Base-by-base conservation (phyloP, 2,113 vertebrate species). In the Himantopus leucocephalus region DNA sequence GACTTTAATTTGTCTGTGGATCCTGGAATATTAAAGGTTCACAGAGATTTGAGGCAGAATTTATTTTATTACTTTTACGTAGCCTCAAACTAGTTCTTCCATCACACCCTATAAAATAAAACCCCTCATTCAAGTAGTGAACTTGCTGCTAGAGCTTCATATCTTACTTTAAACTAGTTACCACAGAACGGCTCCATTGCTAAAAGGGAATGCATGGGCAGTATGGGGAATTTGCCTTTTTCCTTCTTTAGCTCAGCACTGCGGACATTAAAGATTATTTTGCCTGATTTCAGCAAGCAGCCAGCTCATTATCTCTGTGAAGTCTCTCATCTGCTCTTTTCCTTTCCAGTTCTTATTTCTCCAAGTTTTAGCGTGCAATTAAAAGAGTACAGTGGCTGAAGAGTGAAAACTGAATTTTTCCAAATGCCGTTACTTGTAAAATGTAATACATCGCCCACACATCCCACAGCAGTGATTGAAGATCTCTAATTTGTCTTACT, bases 401-500 rank as follows among this genome's bases (percentile, higher is more conserved):
- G 86, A 86, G 64, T 56, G 86, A 93, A 95, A 96, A 74, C 12
- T 7, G 90, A 64, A 81, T 91, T 82, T 89, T 75, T 87, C 88
- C 92, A 87, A 81, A 35, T 87, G 91, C 94, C 27, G 17, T 48
- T 74, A 45, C 95, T 67, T 92, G 96, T 97, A 47, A 95, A 94
- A 87, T 92, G 92, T 58, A 80, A 71, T 90, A 17, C 32, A 53
- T 94, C 29, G 18, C 95, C 93, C 85, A 74, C 94, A 48, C 55
- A 22, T 95, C 96, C 95, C 66, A 95, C 92, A 94, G 94, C 90
- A 93, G 81, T 48, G 84, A 88, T 70, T 90, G 93, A 76, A 92
- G 83, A 91, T 63, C 92, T 87, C 70, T 96, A 80, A 96, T 97
- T 97, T 97, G 94, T 98, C 96, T 97, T 88, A 95, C 95, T 97